Evolutionary conservation across 2,888 invertebrate species (phyloP).

Genomic region (Nasonovia ribisnigri): DNA sequence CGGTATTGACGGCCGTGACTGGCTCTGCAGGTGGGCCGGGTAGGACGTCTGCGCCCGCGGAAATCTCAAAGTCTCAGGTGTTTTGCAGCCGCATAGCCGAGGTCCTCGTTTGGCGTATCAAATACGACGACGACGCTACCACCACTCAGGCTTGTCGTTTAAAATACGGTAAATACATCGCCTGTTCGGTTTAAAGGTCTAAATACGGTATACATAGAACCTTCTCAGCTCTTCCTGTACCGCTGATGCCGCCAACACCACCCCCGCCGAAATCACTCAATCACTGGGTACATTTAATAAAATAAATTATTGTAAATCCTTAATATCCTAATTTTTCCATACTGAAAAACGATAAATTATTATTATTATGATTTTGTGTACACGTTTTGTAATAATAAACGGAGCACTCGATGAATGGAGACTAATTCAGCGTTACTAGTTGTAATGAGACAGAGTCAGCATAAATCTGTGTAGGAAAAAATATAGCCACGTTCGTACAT

Average conservation of each 20-base stretch:
- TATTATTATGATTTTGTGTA: not conserved
- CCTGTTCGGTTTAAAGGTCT: not conserved
- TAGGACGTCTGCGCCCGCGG: not conserved
- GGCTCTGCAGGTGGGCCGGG: not conserved
- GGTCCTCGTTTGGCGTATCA: not conserved
- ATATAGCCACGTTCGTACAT: no score
- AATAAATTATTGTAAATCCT: not conserved
- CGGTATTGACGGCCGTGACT: not conserved
- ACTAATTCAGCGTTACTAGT: no score
- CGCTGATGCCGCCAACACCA: no score
- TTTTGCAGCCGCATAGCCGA: not conserved
- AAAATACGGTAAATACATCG: not conserved
- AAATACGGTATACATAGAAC: not conserved
- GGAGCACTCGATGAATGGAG: no score
- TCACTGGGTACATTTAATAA: not conserved
- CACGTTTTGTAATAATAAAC: not conserved
- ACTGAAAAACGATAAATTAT: not conserved
- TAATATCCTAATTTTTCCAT: not conserved
- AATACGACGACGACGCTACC: not conserved
- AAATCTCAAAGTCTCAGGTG: constrained; percentile 42
- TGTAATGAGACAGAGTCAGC: no score
- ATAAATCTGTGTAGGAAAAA: no score
- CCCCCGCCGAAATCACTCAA: not conserved
- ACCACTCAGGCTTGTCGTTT: not conserved
- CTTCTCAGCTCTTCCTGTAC: not conserved